Percentiles rank a stretch among this genome's conserved stretches.
Conservation (phyloP, 2,113 vertebrate genomes). For the Osmerus mordax region DNA sequence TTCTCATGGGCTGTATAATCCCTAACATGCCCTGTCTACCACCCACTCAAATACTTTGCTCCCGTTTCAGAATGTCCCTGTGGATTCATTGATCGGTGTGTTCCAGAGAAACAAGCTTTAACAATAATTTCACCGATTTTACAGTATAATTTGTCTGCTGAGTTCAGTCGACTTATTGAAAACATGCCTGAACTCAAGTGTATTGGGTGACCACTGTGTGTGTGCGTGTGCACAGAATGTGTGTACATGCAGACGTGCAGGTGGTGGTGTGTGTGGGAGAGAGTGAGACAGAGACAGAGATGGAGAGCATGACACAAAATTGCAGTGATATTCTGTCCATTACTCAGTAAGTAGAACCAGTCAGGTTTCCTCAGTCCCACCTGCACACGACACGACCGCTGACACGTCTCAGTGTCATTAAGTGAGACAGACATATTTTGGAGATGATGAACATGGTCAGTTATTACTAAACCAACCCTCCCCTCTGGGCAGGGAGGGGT, state of each 20-base stretch:
- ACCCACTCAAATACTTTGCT: slow-evolving; percentile 48
- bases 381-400: slow-evolving; percentile 35
- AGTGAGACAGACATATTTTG: slow-evolving; percentile 39
- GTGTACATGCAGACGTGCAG: neutral
- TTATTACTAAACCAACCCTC: slow-evolving; percentile 20
- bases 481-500: slow-evolving; percentile 37
- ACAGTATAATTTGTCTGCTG: slow-evolving; percentile 21
- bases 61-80: slow-evolving; percentile 46
- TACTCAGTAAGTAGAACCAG: slow-evolving; percentile 26
- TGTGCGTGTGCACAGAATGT: neutral
- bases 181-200: slow-evolving; percentile 21
- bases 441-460: slow-evolving; percentile 36
- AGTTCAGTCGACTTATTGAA: slow-evolving; percentile 35
- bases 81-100: slow-evolving; percentile 43
- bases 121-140: slow-evolving; percentile 28
- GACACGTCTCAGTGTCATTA: slow-evolving; percentile 37
- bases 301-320: neutral
- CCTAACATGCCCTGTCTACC: slow-evolving; percentile 42
- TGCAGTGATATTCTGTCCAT: slow-evolving; percentile 27
- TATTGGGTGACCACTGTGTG: slow-evolving; percentile 8
- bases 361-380: slow-evolving; percentile 33
- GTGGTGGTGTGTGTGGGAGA: slow-evolving; percentile 11
- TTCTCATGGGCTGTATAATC: slow-evolving; percentile 48
- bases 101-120: slow-evolving; percentile 34
- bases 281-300: neutral